Percentiles rank a stretch among this genome's conserved stretches.
Conservation (phyloP, 2,113 vertebrate genomes). For the Suncus etruscus region DNA sequence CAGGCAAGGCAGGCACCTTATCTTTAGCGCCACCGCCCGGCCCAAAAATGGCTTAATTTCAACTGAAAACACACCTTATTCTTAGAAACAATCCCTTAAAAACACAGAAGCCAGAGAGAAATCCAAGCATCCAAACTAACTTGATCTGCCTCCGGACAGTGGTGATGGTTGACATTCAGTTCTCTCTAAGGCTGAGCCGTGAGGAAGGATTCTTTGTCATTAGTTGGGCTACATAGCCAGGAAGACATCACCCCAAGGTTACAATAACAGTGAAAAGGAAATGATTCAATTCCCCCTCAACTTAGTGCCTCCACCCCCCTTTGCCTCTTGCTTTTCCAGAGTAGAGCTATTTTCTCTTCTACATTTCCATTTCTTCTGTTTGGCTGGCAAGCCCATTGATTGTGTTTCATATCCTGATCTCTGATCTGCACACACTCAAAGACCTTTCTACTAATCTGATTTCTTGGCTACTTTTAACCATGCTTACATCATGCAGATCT, state of each 20-base stretch:
- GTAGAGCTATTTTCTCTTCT: background rate
- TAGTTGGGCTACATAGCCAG: background rate
- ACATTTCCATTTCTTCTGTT: constrained; percentile 14
- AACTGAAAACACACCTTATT: constrained; percentile 1
- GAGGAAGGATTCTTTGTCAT: background rate
- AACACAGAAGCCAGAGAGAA: background rate
- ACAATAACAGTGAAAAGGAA: constrained; percentile 39
- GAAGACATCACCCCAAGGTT: background rate
- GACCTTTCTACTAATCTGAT: background rate
- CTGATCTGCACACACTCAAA: rapidly evolving
- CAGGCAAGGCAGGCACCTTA: too few species aligned
- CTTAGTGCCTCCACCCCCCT: background rate
- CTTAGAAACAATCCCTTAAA: background rate
- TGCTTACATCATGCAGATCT: background rate
- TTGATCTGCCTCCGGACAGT: rapidly evolving
- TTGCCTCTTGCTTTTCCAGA: constrained; percentile 1
- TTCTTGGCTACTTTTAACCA: rapidly evolving
- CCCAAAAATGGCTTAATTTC: background rate
- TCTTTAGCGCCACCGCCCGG: too few species aligned
- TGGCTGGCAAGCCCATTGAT: background rate
- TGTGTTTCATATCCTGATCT: background rate
- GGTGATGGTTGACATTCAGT: background rate
- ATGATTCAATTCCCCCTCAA: background rate
- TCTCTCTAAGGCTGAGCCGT: background rate
- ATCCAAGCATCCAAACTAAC: background rate